Evolutionary conservation across 1,140 invertebrate species (phyloP).

Genomic region (Drosophila sturtevanti): DNA sequence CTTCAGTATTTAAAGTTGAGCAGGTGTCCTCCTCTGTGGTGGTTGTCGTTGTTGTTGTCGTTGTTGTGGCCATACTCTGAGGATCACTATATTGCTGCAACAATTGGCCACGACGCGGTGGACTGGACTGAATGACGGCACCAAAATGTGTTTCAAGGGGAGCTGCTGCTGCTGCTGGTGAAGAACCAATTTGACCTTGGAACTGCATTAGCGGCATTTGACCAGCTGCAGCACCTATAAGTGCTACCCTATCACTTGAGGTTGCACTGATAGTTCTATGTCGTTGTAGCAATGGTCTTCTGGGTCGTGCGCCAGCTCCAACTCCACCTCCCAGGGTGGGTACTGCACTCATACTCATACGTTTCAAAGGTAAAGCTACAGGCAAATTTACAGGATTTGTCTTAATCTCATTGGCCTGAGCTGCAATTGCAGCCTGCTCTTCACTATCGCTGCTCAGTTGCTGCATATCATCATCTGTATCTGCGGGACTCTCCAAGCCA

Average conservation of each 20-base stretch:
- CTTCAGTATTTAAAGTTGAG: conserved; percentile 75
- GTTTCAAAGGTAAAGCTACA: conserved; percentile 42
- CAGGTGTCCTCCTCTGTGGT: conserved; percentile 78
- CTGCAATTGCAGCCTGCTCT: conserved; percentile 65
- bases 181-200: conserved; percentile 41
- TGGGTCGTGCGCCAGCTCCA: conserved; percentile 42
- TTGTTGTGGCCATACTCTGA: conserved; percentile 72
- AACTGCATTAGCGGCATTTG: conserved; percentile 39
- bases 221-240: conserved; percentile 38
- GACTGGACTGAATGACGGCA: conserved; percentile 60
- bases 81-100: conserved; percentile 79
- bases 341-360: conserved; percentile 58
- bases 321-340: conserved; percentile 13
- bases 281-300: conserved; percentile 67
- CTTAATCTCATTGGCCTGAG: conserved; percentile 22
- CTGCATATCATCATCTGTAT: conserved; percentile 91
- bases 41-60: conserved; percentile 71
- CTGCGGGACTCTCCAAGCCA: conserved; percentile 83
- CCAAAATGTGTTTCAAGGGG: conserved; percentile 77
- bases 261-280: conserved; percentile 70
- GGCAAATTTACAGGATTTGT: conserved; percentile 19
- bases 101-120: conserved; percentile 63
- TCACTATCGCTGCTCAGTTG: conserved; percentile 92
- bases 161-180: conserved; percentile 26
- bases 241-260: conserved; percentile 52